These are phyloP conservation scores for Limulus polyphemus DNA, from an alignment of 2,888 invertebrate genomes.

Conservation along the genomic window DNA sequence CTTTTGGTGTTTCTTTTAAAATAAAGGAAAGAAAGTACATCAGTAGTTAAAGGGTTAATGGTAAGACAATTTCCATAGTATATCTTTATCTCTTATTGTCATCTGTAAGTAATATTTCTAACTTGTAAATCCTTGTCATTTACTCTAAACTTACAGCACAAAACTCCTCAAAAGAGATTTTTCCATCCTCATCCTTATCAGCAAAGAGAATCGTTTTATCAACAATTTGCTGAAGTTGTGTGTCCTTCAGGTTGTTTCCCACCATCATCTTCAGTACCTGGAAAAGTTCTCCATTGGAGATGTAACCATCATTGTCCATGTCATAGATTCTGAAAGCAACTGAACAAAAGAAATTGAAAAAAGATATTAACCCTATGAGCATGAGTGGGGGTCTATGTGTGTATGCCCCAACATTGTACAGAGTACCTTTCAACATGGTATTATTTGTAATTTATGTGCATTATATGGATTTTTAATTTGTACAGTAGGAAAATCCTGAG, in stretches of 20 bases:
- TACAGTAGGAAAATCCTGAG: too few relatives aligned
- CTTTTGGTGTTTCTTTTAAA: too few relatives aligned
- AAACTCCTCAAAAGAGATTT: slow-evolving; percentile 99
- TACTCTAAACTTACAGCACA: slow-evolving; percentile 57
- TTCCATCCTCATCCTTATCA: slow-evolving; percentile 97
- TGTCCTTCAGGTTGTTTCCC: slow-evolving; percentile 97
- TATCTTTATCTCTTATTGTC: too few relatives aligned
- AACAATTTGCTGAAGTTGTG: slow-evolving; percentile 98
- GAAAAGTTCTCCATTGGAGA: slow-evolving; percentile 91
- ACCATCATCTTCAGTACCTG: slow-evolving; percentile 99
- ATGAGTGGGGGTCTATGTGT: background rate
- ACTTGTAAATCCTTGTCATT: too few relatives aligned
- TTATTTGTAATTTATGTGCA: too few relatives aligned
- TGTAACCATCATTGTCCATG: slow-evolving; percentile 99
- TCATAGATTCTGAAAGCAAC: slow-evolving; percentile 98
- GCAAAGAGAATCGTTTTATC: slow-evolving; percentile 99
- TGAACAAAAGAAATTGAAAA: slow-evolving; percentile 20
- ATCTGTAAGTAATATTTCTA: too few relatives aligned
- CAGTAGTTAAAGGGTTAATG: too few relatives aligned
- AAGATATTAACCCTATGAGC: background rate
- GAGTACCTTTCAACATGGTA: background rate
- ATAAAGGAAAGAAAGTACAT: too few relatives aligned
- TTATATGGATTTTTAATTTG: too few relatives aligned
- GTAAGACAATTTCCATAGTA: too few relatives aligned
- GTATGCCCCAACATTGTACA: background rate